A percentile compares a stretch with the other conserved stretches of the same genome.
phyloP scores from a whole-genome alignment of 2,888 invertebrate genomes.

The Subacronicta megacephala region DNA sequence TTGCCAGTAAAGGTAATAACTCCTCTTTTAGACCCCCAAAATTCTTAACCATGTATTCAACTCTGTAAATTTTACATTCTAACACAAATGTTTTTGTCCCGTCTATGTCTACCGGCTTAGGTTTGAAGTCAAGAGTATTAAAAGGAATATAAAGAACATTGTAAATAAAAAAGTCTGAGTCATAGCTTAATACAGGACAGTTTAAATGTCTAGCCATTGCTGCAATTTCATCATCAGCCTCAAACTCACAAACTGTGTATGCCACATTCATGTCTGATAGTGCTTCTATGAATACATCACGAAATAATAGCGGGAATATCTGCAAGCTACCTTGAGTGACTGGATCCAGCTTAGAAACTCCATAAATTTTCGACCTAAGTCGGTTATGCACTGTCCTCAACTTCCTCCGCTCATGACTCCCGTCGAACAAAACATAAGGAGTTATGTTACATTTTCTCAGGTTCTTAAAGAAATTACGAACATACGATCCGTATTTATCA shows the following conservation, averaged over 20 bases:
- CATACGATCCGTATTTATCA: constrained; percentile 92
- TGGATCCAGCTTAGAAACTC: constrained; percentile 89
- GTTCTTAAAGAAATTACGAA: constrained; percentile 92
- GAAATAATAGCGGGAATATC: constrained; percentile 93
- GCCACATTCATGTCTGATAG: constrained; percentile 91
- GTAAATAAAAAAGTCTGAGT: constrained; percentile 98
- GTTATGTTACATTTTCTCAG: constrained; percentile 92
- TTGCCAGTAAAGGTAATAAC: constrained; percentile 94
- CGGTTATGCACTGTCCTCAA: constrained; percentile 91
- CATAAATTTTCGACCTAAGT: constrained; percentile 89
- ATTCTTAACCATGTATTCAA: constrained; percentile 91
- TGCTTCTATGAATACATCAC: constrained; percentile 93
- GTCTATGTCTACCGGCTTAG: constrained; percentile 66
- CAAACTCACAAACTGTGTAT: constrained; percentile 94
- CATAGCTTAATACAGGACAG: constrained; percentile 97
- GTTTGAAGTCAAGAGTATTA: constrained; percentile 90
- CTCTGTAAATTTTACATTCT: constrained; percentile 92
- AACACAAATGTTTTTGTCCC: constrained; percentile 79
- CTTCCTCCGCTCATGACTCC: constrained; percentile 93
- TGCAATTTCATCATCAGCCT: constrained; percentile 97
- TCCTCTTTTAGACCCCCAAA: constrained; percentile 92
- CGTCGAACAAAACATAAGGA: constrained; percentile 94
- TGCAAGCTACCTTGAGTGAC: constrained; percentile 86
- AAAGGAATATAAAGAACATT: constrained; percentile 95
- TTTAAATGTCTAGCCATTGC: constrained; percentile 93